Conservation (phyloP, 37 sponge, comb jelly and placozoan genomes). For the Cliona cf. orientalis region DNA sequence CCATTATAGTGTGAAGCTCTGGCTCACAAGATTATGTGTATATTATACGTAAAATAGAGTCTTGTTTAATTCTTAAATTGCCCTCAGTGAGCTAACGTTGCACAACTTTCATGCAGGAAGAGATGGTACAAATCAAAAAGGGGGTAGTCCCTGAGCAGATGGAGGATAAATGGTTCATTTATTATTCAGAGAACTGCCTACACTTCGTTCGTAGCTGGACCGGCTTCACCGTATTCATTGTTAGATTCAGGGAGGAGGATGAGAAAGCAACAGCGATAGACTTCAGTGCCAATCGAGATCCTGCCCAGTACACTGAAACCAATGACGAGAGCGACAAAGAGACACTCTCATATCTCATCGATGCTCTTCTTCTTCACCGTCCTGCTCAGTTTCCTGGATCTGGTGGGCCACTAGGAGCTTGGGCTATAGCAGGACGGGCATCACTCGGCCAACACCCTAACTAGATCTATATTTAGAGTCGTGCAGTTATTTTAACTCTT, state of each 20-base stretch:
- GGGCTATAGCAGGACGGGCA: no score
- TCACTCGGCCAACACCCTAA: no score
- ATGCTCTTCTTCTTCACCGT: neutral
- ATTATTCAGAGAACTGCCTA: constrained; percentile 27
- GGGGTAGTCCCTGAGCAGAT: constrained; percentile 38
- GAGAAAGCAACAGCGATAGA: neutral
- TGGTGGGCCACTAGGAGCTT: no score
- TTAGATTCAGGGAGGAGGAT: constrained; percentile 23
- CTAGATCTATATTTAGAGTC: no score
- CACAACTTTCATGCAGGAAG: no score
- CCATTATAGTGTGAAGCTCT: no score
- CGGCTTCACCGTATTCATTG: constrained; percentile 18
- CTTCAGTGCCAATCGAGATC: neutral
- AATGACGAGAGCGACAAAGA: neutral
- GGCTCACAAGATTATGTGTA: no score
- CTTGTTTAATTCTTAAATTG: no score
- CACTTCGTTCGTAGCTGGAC: constrained; percentile 48
- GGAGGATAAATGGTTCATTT: constrained; percentile 60
- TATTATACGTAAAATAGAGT: no score
- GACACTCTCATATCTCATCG: neutral
- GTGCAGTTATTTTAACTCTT: no score
- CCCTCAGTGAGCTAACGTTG: no score
- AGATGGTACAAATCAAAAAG: constrained; percentile 4
- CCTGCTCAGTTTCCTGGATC: no score
- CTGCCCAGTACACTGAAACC: neutral